Evolutionary conservation across 2,113 vertebrate genomes (phyloP).

Genomic region (Apus apus): DNA sequence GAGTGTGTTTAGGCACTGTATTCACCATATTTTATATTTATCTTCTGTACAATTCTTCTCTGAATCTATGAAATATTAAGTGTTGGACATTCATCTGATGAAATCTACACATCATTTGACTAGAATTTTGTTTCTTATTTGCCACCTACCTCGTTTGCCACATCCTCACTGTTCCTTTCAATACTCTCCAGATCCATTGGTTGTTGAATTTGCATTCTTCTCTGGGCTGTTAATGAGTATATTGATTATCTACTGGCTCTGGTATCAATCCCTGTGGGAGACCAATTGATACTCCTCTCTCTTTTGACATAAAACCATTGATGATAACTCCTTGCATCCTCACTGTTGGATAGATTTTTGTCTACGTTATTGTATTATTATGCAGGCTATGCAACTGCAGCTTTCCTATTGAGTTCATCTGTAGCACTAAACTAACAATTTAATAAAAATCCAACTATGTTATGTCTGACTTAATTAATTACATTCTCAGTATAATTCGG

Average conservation of each 20-base stretch:
- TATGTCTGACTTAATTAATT: constrained; percentile 40
- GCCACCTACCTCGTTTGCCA: background rate
- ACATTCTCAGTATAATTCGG: constrained; percentile 31
- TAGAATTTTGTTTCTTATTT: background rate
- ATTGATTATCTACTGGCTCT: constrained; percentile 58
- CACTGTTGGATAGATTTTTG: constrained; percentile 64
- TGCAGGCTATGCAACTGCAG: constrained; percentile 39
- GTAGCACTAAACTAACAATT: constrained; percentile 43
- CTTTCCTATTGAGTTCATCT: background rate
- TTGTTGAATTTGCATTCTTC: constrained; percentile 63
- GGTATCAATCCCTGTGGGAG: constrained; percentile 50
- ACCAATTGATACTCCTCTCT: constrained; percentile 68
- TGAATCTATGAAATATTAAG: background rate
- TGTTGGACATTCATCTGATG: background rate
- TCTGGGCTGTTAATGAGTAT: constrained; percentile 65
- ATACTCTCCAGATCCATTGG: constrained; percentile 26
- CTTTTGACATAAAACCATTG: constrained; percentile 68
- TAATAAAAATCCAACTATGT: constrained; percentile 41
- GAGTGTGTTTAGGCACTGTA: background rate
- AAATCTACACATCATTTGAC: background rate
- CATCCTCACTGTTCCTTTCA: background rate
- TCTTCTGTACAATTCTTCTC: background rate
- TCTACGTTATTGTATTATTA: constrained; percentile 61
- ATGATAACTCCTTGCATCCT: constrained; percentile 65
- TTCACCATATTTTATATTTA: background rate